Evolutionary conservation across 1,140 invertebrate genomes (phyloP).

Genomic region (Macrocentrus cingulum): DNA sequence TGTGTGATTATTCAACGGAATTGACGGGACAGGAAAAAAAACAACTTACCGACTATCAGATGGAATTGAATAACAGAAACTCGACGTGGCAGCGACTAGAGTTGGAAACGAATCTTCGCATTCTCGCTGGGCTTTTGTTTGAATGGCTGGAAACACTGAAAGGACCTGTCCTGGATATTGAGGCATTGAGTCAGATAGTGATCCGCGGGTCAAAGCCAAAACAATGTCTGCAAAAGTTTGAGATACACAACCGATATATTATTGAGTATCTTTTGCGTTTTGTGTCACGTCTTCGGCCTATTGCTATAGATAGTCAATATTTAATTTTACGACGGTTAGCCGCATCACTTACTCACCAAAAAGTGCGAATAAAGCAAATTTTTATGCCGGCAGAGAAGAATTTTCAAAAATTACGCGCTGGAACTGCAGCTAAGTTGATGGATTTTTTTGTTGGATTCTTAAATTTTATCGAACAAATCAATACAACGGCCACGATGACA

Average conservation of each 20-base stretch:
- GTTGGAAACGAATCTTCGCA: constrained; percentile 65
- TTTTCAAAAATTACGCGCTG: constrained; percentile 58
- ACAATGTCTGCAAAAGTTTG: constrained; percentile 66
- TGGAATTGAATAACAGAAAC: constrained; percentile 68
- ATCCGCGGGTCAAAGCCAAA: constrained; percentile 61
- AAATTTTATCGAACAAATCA: constrained; percentile 51
- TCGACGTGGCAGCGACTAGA: constrained; percentile 70
- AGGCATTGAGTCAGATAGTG: constrained; percentile 71
- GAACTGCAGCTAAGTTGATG: constrained; percentile 56
- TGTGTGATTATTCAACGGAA: constrained; percentile 59
- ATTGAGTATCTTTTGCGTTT: constrained; percentile 76
- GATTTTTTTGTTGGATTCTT: constrained; percentile 55
- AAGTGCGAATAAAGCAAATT: constrained; percentile 59
- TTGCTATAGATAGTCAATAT: constrained; percentile 61
- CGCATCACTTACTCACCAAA: constrained; percentile 68
- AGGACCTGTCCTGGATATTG: constrained; percentile 66
- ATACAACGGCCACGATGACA: constrained; percentile 45
- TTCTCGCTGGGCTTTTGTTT: constrained; percentile 66
- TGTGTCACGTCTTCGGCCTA: constrained; percentile 66
- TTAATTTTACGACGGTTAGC: constrained; percentile 66
- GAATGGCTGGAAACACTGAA: constrained; percentile 74
- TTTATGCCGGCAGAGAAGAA: constrained; percentile 60
- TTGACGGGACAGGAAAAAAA: constrained; percentile 59
- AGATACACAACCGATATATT: constrained; percentile 65
- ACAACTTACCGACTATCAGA: constrained; percentile 45